Conservation (phyloP, 2,113 vertebrate species). For the Cavia aperea region DNA sequence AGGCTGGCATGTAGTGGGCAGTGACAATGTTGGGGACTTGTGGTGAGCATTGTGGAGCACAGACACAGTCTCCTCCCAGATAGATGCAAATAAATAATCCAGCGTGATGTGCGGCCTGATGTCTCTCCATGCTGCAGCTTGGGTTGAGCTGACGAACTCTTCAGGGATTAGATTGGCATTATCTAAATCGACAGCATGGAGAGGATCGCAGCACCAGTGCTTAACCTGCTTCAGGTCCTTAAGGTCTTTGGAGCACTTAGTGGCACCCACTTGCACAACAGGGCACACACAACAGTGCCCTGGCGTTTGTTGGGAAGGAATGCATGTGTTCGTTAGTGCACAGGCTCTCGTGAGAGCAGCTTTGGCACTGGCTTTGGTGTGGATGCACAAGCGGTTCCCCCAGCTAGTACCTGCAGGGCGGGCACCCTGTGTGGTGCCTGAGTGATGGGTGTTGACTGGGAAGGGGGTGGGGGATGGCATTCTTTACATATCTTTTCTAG, state of each 20-base stretch:
- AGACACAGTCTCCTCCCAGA: not conserved
- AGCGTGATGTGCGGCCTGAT: not conserved
- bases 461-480: not conserved
- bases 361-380: too few relatives aligned
- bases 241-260: not conserved
- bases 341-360: too few relatives aligned
- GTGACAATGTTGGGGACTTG: too few relatives aligned
- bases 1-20: not conserved
- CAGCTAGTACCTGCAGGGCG: too few relatives aligned
- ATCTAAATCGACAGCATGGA: constrained; percentile 20
- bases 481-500: not conserved
- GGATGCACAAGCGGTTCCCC: too few relatives aligned
- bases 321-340: not conserved
- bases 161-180: not conserved
- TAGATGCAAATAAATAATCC: not conserved
- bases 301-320: not conserved
- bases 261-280: not conserved
- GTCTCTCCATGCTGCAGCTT: not conserved
- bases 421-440: not conserved
- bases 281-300: not conserved
- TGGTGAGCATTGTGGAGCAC: not conserved
- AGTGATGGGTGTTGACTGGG: not conserved
- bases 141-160: not conserved
- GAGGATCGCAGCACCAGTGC: not conserved
- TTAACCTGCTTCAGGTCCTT: not conserved